phyloP scores from a whole-genome alignment of 2,113 vertebrate species.

The Psilopsiagon aymara region DNA sequence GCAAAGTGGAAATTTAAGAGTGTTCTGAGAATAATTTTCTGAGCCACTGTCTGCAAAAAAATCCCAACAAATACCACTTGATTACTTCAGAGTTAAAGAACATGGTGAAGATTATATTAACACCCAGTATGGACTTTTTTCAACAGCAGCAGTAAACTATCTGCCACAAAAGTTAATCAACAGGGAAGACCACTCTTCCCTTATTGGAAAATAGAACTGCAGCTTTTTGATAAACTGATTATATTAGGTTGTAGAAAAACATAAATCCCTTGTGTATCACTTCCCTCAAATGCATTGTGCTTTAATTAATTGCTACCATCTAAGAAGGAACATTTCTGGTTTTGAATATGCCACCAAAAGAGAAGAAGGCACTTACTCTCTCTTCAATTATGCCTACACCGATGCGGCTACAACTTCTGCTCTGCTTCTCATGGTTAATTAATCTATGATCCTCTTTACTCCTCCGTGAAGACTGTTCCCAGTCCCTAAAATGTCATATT shows the following conservation, averaged over 20 bases:
- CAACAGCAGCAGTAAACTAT: neutral
- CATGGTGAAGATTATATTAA: neutral
- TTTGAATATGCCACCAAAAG: neutral
- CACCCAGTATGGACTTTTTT: neutral
- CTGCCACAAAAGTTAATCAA: neutral
- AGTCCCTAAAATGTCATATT: neutral
- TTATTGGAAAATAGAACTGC: neutral
- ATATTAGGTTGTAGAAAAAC: neutral
- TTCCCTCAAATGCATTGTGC: neutral
- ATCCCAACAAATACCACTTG: accelerated
- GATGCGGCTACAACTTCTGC: neutral
- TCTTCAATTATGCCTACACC: neutral
- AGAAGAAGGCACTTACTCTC: neutral
- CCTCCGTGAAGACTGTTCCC: neutral
- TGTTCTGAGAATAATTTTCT: neutral
- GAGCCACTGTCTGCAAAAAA: neutral
- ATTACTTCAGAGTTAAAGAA: neutral
- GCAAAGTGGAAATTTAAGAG: neutral
- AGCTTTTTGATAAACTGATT: neutral
- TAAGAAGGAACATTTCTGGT: neutral
- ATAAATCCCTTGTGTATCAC: neutral
- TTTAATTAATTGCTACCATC: neutral
- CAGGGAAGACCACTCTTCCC: neutral
- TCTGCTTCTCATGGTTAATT: neutral
- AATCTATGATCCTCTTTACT: neutral